These are phyloP conservation scores for Trachelus stipa DNA, from an alignment of 2,888 invertebrate genomes.

Conservation along the genomic window DNA sequence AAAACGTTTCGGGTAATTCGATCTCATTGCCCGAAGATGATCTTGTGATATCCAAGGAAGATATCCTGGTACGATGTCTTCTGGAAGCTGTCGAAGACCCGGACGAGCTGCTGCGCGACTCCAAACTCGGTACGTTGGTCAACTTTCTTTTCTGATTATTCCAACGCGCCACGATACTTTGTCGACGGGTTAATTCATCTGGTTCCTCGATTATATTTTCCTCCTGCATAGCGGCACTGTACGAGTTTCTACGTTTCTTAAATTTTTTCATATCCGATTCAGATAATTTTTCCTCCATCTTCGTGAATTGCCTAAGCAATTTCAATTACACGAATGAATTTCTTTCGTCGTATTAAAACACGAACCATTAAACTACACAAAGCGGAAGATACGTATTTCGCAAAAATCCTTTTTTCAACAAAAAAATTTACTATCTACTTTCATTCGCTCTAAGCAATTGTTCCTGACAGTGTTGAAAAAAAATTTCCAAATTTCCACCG, in stretches of 20 bases:
- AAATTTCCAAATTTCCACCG: too few relatives aligned
- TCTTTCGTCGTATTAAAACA: not conserved
- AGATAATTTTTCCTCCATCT: not conserved
- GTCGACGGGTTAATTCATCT: conserved; percentile 26
- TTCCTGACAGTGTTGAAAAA: not conserved
- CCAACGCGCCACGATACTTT: conserved; percentile 14
- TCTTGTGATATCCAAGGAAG: conserved; percentile 39
- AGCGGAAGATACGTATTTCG: not conserved
- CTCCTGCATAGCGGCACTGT: conserved; percentile 47
- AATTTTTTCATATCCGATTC: not conserved
- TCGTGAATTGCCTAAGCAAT: not conserved
- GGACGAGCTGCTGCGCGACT: conserved; percentile 43
- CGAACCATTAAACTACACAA: not conserved
- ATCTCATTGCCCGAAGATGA: conserved; percentile 39
- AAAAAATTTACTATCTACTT: not conserved
- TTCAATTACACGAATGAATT: not conserved
- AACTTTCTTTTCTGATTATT: conserved; percentile 19
- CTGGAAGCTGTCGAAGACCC: conserved; percentile 33
- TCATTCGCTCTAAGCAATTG: not conserved
- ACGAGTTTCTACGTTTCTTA: conserved; percentile 48
- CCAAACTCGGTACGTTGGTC: conserved; percentile 29
- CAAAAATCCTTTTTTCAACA: not conserved
- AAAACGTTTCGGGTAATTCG: conserved; percentile 45
- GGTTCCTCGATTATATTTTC: conserved; percentile 37
- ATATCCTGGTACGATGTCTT: conserved; percentile 26